Conservation (phyloP, 2,888 invertebrate genomes). For the Synergus umbraculus region DNA sequence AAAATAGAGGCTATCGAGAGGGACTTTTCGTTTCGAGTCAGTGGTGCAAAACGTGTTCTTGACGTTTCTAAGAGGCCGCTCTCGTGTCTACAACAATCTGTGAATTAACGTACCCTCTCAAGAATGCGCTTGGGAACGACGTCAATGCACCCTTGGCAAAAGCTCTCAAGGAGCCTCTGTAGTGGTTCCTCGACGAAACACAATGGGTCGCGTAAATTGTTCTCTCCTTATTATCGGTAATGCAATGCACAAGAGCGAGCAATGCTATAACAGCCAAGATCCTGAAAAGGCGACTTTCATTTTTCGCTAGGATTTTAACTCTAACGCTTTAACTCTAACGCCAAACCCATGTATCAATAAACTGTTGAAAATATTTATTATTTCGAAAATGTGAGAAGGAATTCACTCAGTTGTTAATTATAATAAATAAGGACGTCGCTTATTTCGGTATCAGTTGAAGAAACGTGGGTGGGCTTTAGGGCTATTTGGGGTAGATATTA, state of each 20-base stretch:
- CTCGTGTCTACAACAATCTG: constrained; percentile 58
- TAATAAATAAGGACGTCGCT: neutral
- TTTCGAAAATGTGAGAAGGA: neutral
- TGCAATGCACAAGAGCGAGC: constrained; percentile 51
- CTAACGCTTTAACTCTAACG: neutral
- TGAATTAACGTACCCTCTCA: constrained; percentile 63
- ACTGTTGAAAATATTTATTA: no score
- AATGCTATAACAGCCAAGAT: constrained; percentile 45
- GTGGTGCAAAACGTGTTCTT: constrained; percentile 55
- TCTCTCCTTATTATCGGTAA: constrained; percentile 61
- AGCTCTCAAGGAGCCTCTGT: constrained; percentile 46
- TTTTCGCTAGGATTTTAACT: neutral
- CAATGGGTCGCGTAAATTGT: constrained; percentile 63
- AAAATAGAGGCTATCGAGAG: constrained; percentile 51
- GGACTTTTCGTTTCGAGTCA: constrained; percentile 52
- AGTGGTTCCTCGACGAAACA: constrained; percentile 49
- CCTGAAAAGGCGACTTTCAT: constrained; percentile 48
- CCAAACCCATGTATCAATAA: no score
- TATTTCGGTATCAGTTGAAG: neutral
- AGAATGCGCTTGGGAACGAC: constrained; percentile 56
- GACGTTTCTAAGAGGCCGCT: constrained; percentile 62
- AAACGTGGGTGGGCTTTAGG: constrained; percentile 46
- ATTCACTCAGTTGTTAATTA: neutral
- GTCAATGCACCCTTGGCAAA: constrained; percentile 58
- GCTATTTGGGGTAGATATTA: constrained; percentile 52